phyloP scores from a whole-genome alignment of 2,888 invertebrate genomes.

The Merodon equestris region DNA sequence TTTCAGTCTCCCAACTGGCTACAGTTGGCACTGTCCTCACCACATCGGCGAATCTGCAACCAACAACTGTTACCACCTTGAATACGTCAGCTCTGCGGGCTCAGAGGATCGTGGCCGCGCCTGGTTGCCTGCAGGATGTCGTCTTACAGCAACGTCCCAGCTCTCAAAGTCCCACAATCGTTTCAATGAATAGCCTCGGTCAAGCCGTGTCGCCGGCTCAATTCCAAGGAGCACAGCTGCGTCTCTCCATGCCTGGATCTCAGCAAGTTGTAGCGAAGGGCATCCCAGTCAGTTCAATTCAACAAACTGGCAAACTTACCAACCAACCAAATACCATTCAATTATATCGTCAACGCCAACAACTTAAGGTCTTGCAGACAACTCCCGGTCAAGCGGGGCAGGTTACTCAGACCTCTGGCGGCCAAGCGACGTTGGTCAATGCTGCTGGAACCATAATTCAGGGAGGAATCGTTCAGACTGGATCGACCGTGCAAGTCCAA shows the following conservation, averaged over 20 bases:
- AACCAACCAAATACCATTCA: slow-evolving; percentile 77
- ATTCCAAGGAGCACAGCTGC: slow-evolving; percentile 77
- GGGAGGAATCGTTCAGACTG: slow-evolving; percentile 75
- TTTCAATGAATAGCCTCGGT: slow-evolving; percentile 77
- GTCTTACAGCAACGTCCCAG: slow-evolving; percentile 77
- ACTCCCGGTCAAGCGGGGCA: slow-evolving; percentile 71
- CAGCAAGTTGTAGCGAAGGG: slow-evolving; percentile 77
- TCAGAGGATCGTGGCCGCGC: slow-evolving; percentile 76
- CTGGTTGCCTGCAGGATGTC: slow-evolving; percentile 77
- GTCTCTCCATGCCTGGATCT: slow-evolving; percentile 75
- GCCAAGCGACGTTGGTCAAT: slow-evolving; percentile 74
- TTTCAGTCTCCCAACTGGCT: slow-evolving; percentile 79
- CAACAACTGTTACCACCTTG: slow-evolving; percentile 75
- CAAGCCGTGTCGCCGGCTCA: slow-evolving; percentile 75
- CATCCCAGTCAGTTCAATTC: slow-evolving; percentile 76
- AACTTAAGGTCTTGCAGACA: slow-evolving; percentile 74
- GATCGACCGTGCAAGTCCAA: slow-evolving; percentile 76
- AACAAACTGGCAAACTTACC: slow-evolving; percentile 75
- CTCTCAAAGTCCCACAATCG: slow-evolving; percentile 77
- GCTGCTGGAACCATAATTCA: slow-evolving; percentile 78
- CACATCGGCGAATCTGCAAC: slow-evolving; percentile 75
- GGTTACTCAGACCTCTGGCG: slow-evolving; percentile 76
- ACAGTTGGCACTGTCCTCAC: slow-evolving; percentile 77
- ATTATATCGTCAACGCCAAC: slow-evolving; percentile 77
- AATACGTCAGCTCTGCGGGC: slow-evolving; percentile 76